Evolutionary conservation across 2,888 invertebrate species (phyloP).

Genomic region (Ypsolopha scabrella): DNA sequence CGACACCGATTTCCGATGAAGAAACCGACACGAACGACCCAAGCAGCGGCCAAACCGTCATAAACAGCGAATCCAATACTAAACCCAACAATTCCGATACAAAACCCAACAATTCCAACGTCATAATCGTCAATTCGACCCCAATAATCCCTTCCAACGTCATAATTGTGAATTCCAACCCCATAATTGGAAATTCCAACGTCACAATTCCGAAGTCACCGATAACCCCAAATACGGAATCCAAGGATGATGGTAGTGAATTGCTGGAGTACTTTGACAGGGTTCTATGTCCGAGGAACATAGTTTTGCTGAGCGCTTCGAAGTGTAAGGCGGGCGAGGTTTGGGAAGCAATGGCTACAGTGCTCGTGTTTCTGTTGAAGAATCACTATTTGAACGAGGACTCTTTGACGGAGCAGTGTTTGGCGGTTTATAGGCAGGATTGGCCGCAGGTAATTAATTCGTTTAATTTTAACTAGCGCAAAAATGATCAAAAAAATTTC

Average conservation of each 20-base stretch:
- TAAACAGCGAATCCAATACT: background rate
- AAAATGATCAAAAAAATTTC: background rate
- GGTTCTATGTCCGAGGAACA: slow-evolving; percentile 48
- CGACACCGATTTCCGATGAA: slow-evolving; percentile 37
- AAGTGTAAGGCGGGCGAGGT: slow-evolving; percentile 22
- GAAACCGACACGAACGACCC: slow-evolving; percentile 14
- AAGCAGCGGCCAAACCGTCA: background rate
- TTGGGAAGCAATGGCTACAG: slow-evolving; percentile 49
- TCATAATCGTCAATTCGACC: background rate
- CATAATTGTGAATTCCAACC: background rate
- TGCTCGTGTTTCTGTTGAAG: slow-evolving; percentile 62
- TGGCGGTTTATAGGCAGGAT: slow-evolving; percentile 75
- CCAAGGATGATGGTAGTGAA: slow-evolving; percentile 13
- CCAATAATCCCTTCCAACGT: background rate
- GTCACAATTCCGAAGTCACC: background rate
- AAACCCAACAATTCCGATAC: background rate
- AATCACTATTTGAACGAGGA: slow-evolving; percentile 70
- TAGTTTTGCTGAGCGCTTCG: slow-evolving; percentile 33
- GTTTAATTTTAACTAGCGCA: background rate
- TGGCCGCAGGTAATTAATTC: slow-evolving; percentile 66
- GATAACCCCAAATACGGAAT: slow-evolving; percentile 5
- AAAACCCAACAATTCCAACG: background rate
- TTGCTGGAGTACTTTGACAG: slow-evolving; percentile 42
- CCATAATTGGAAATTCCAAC: background rate
- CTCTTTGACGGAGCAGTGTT: slow-evolving; percentile 73